These are phyloP conservation scores for Lepus europaeus DNA, from an alignment of 2,113 vertebrate genomes.

Conservation along the genomic window DNA sequence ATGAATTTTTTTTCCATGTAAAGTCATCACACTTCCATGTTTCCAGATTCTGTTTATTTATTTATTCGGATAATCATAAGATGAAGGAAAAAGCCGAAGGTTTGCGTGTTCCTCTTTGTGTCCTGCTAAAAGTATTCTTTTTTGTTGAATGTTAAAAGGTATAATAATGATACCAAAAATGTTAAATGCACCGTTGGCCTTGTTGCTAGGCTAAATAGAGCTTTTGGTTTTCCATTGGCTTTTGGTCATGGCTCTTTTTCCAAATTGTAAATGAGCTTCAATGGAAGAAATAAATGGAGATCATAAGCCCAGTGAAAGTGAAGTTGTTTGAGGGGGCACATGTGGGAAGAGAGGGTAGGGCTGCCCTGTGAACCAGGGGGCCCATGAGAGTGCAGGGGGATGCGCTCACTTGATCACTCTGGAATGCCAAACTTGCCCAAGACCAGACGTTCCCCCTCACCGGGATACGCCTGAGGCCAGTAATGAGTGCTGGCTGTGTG, in stretches of 20 bases:
- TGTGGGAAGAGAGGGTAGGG: background rate
- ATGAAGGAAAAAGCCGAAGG: background rate
- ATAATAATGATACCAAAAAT: background rate
- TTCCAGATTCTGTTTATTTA: background rate
- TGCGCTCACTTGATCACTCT: background rate
- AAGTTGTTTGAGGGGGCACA: background rate
- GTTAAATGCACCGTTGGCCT: background rate
- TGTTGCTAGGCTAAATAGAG: background rate
- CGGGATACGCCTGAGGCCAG: background rate
- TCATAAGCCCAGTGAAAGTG: background rate
- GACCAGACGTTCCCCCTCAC: background rate
- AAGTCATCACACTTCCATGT: background rate
- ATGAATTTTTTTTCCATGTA: background rate
- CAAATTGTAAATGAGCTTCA: background rate
- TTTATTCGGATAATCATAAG: background rate
- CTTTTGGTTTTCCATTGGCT: conserved; percentile 55
- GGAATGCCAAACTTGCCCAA: background rate
- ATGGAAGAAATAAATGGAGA: background rate
- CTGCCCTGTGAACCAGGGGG: background rate
- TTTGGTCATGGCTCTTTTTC: conserved; percentile 32
- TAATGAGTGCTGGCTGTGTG: background rate
- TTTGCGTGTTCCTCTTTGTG: background rate
- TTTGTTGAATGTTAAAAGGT: conserved; percentile 58
- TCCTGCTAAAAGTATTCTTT: conserved; percentile 55
- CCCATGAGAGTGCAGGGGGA: background rate